phyloP scores from a whole-genome alignment of 1,140 invertebrate species.

The Argopecten irradians region DNA sequence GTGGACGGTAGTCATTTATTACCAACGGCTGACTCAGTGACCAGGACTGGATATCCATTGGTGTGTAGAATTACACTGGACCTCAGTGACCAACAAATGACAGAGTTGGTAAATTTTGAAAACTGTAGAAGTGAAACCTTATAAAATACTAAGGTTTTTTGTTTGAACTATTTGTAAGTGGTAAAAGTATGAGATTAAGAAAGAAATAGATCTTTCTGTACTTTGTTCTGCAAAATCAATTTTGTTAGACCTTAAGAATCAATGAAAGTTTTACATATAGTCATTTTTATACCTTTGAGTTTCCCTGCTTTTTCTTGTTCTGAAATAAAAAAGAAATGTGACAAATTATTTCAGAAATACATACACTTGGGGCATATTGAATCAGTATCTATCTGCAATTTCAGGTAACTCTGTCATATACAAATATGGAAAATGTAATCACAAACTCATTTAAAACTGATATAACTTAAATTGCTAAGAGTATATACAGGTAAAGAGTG shows the following conservation, averaged over 20 bases:
- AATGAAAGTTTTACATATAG: not conserved
- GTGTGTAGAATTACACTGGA: not conserved
- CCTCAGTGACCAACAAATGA: not conserved
- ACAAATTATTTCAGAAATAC: not conserved
- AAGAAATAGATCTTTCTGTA: not conserved
- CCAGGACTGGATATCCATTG: not conserved
- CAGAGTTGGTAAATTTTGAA: not conserved
- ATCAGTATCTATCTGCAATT: too few relatives aligned
- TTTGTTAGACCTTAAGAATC: not conserved
- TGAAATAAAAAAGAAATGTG: not conserved
- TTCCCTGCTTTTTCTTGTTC: not conserved
- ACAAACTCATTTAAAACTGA: too few relatives aligned
- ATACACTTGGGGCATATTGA: not conserved
- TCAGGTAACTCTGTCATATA: too few relatives aligned
- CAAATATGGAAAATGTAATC: too few relatives aligned
- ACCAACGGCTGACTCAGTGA: not conserved
- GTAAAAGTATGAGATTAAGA: not conserved
- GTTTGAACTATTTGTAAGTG: not conserved
- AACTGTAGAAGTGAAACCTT: not conserved
- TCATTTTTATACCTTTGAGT: slow-evolving; percentile 18
- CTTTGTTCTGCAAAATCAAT: not conserved
- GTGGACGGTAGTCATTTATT: too few relatives aligned
- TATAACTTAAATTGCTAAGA: too few relatives aligned
- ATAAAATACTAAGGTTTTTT: not conserved
- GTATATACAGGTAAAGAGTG: too few relatives aligned